These are phyloP conservation scores for Campoplex nolae DNA, from an alignment of 2,888 invertebrate genomes.

Conservation along the genomic window DNA sequence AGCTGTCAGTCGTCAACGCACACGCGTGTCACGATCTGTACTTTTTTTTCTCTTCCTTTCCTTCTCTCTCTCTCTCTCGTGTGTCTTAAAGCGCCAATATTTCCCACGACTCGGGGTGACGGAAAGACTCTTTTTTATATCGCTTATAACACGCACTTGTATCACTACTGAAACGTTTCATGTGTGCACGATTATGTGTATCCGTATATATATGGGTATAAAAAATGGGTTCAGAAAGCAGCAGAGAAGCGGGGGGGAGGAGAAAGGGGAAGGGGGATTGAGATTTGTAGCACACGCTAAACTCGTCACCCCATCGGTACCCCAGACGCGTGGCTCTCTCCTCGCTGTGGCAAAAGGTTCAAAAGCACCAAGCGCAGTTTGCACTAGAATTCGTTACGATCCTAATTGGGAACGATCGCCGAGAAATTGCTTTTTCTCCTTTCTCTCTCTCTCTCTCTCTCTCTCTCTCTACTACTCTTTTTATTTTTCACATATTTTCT, in stretches of 20 bases:
- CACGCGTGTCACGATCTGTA: constrained; percentile 69
- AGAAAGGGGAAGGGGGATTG: constrained; percentile 70
- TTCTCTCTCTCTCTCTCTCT: constrained; percentile 3
- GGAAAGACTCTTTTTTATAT: constrained; percentile 49
- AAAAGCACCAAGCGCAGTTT: constrained; percentile 64
- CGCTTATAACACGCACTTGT: constrained; percentile 62
- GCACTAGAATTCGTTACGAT: constrained; percentile 80
- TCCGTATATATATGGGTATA: not conserved
- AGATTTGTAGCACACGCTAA: constrained; percentile 75
- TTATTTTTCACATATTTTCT: constrained; percentile 48
- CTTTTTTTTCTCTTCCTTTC: constrained; percentile 51
- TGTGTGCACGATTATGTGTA: not conserved
- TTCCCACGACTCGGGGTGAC: constrained; percentile 78
- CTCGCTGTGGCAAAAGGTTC: constrained; percentile 48
- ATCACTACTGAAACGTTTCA: constrained; percentile 21
- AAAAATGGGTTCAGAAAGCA: constrained; percentile 21
- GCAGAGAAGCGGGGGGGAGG: constrained; percentile 10
- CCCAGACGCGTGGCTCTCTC: constrained; percentile 76
- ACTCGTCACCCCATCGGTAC: constrained; percentile 68
- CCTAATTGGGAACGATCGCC: constrained; percentile 81
- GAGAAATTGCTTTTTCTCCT: constrained; percentile 77
- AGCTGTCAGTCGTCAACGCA: constrained; percentile 74
- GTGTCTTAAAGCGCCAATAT: constrained; percentile 71
- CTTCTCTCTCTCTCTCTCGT: constrained; percentile 60
- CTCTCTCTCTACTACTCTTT: not conserved